Evolutionary conservation across 2,113 vertebrate genomes (phyloP).

Genomic region (Sylvilagus bachmani): DNA sequence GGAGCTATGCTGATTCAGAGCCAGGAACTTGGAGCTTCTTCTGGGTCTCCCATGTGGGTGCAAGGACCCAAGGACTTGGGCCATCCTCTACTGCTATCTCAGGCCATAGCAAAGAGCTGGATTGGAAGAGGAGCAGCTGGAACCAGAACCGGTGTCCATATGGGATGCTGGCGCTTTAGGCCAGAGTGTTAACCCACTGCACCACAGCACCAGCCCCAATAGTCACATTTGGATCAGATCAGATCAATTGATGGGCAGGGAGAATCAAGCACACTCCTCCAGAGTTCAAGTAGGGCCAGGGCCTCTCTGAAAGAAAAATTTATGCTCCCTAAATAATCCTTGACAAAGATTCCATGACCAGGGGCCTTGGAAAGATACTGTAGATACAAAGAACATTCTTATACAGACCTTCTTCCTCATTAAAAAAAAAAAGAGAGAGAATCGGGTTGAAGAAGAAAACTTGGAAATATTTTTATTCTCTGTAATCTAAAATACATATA

Average conservation of each 20-base stretch:
- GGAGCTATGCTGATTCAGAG: no score
- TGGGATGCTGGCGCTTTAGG: no score
- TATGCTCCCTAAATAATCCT: neutral
- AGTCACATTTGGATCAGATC: neutral
- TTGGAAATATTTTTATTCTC: neutral
- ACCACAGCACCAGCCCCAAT: neutral
- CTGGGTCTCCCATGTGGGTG: no score
- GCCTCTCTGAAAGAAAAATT: neutral
- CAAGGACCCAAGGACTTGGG: no score
- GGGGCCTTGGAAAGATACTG: neutral
- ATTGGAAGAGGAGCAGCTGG: no score
- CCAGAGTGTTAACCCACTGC: no score
- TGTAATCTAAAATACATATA: neutral
- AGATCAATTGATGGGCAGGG: neutral
- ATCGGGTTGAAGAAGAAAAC: neutral
- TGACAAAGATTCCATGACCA: neutral
- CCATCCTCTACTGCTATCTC: no score
- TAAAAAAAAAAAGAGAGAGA: neutral
- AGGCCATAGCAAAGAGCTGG: no score
- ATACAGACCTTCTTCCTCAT: neutral
- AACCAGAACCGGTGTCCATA: no score
- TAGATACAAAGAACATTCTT: neutral
- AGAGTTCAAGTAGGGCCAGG: neutral
- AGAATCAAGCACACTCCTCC: accelerated
- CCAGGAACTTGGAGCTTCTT: no score